Evolutionary conservation across 2,113 vertebrate species (phyloP), one percentile per base, ranked within the genome.

Genomic region (Zootoca vivipara): DNA sequence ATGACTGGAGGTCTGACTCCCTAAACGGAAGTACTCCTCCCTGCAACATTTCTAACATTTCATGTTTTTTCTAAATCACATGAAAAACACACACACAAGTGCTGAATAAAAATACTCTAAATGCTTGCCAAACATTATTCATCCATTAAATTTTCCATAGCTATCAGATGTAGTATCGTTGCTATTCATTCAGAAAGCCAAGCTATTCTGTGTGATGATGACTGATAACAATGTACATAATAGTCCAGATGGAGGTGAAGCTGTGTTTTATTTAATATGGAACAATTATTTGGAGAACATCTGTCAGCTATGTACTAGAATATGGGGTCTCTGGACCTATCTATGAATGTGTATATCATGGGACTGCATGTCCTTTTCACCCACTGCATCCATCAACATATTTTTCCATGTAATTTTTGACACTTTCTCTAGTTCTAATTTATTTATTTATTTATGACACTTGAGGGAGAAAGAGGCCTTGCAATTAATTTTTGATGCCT

Each of bases 401-500:
- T 73, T 91, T 52, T 89, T 79, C 87, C 88, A 92, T 94, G 93
- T 91, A 89, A 40, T 85, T 89, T 87, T 78, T 40, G 85, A 26
- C 38, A n/a, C 69, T 82, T 90, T 89, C 40, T 80, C 40, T 80
- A 83, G 10, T 83, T 90, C 74, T 72, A 9, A 75, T 40, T 65
- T 67, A 79, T 79, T 86, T 28, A 22, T 87, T 85, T 35, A 83
- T 38, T 88, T 89, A 86, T 93, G 56, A 40, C 82, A 89, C 82
- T 92, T 89, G 70, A 92, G 58, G 86, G n/a, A 78, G 12, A 12
- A 64, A 74, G 7, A 92, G 24, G 24, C 72, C 88, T 78, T 87
- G 8, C 80, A 90, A 74, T 77, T 91, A 90, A 67, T 89, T 92
- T 62, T 38, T 88, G 46, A 93, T 93, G 77, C 24, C 93, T 93